Percentiles rank a stretch among this genome's conserved stretches.
These are phyloP conservation scores for Microctonus hyperodae DNA, from an alignment of 2,888 invertebrate genomes.

Conservation along the genomic window DNA sequence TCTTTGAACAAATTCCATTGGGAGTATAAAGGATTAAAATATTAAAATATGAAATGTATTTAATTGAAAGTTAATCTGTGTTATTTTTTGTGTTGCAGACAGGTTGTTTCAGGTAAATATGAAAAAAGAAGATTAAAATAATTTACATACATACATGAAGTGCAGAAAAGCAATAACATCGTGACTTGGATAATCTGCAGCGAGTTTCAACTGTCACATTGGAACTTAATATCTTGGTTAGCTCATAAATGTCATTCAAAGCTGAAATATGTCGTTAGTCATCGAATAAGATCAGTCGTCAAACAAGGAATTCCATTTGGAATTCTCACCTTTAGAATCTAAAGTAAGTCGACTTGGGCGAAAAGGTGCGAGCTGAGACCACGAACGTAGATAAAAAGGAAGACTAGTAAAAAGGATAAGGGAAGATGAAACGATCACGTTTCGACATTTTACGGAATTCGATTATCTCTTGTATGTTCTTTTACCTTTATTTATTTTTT, in stretches of 20 bases:
- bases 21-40: no score
- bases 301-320: conserved; percentile 4
- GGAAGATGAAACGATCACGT: conserved; percentile 32
- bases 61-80: no score
- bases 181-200: conserved; percentile 47
- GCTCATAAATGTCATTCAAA: conserved; percentile 44
- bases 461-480: conserved; percentile 8
- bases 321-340: conserved; percentile 17
- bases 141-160: conserved; percentile 21
- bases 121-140: not conserved
- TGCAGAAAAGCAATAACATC: conserved; percentile 41
- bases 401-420: not conserved
- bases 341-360: not conserved
- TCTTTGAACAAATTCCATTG: no score
- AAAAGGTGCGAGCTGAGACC: not conserved
- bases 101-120: not conserved
- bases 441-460: conserved; percentile 31
- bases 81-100: not conserved
- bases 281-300: conserved; percentile 42
- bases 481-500: not conserved
- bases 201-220: conserved; percentile 42
- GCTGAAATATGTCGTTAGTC: conserved; percentile 49
- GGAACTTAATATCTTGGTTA: conserved; percentile 49
- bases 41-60: no score
- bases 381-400: conserved; percentile 8